Evolutionary conservation across 2,888 invertebrate species (phyloP), one percentile per base, ranked within the genome.

Genomic region (Molanna angustata): DNA sequence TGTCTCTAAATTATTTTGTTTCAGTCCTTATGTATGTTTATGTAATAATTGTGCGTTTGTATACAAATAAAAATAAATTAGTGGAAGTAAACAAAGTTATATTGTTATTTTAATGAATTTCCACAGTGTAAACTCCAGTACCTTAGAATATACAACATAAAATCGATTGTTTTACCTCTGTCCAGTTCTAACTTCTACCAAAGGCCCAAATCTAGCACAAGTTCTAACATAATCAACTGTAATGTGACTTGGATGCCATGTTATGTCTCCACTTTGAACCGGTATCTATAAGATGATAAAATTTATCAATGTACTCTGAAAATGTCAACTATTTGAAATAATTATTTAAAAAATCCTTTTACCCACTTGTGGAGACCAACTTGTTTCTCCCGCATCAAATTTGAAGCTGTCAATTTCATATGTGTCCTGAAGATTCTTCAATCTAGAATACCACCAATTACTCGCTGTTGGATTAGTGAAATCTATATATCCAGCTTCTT

Each of bases 301-400:
- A n/a, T n/a, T n/a, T n/a, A n/a, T n/a, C n/a, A n/a, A 32, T 16
- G 9, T 43, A n/a, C 6, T 21, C 13, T 19, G 22, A 21, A 43
- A 16, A 43, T 16, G 9, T 9, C 14, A 40, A 16, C 40, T 17
- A 17, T 6, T n/a, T n/a, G n/a, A n/a, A n/a, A n/a, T n/a, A n/a
- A n/a, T n/a, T n/a, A n/a, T n/a, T n/a, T n/a, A n/a, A n/a, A n/a
- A n/a, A n/a, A n/a, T n/a, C n/a, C n/a, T n/a, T n/a, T n/a, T n/a
- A n/a, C 50, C 60, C 50, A 74, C 70, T 51, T 72, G 67, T 0
- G 84, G 83, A 4, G 80, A 62, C 79, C 81, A 86, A 50, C 80
- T 79, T 0, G 73, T 67, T 69, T 89, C 88, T 2, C 89, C 90
- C 2, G 88, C 88, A 67, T 90, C 88, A 62, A 90, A 90, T 68